Base-by-base conservation (phyloP, 2,888 invertebrate species). In the Lydus trimaculatus region DNA sequence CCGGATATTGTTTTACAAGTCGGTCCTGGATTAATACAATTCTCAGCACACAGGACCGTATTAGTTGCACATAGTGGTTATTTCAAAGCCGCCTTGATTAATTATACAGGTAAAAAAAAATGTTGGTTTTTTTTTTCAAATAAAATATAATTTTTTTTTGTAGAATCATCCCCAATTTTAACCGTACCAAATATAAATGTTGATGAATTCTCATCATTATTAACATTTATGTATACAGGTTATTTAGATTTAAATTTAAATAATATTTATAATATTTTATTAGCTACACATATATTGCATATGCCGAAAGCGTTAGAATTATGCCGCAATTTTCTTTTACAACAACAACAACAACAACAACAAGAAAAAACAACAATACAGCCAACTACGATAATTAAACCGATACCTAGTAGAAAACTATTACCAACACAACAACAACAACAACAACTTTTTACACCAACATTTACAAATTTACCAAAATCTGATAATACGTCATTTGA, bases 211-310 rank as follows among this genome's bases (percentile, higher is more conserved):
- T 90, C 91, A 0, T 90, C 91, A 0, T 84, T 93, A 6, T 84
- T 93, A 39, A 90, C 91, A 25, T 92, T 91, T 85, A 92, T 93
- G 91, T 92, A 92, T 83, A 92, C 92, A 7, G 92, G 92, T 25
- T 90, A 89, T 74, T 83, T 93, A 77, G 91, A 92, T 78, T 85
- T 92, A 31, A 91, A 89, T 73, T 85, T 90, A 72, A 89, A 90
- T 67, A 92, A 92, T 84, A 91, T 92, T 73, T 92, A 92, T 84
- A 90, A 90, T 74, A 90, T 92, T 58, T 84, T 92, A 11, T 82
- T 92, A 70, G 92, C 92, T 6, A 91, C 92, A 11, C 92, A 92
- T 82, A 87, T 92, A 62, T 84, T 93, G 58, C 92, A 92, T 80
- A 92, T 92, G 91, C 92, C 92, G 1, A 86, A 91, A 15, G 92